Evolutionary conservation across 2,797 vertebrate genomes (phyloP), one percentile per base, ranked within the genome.

Genomic region (Euphonia xanthogaster): DNA sequence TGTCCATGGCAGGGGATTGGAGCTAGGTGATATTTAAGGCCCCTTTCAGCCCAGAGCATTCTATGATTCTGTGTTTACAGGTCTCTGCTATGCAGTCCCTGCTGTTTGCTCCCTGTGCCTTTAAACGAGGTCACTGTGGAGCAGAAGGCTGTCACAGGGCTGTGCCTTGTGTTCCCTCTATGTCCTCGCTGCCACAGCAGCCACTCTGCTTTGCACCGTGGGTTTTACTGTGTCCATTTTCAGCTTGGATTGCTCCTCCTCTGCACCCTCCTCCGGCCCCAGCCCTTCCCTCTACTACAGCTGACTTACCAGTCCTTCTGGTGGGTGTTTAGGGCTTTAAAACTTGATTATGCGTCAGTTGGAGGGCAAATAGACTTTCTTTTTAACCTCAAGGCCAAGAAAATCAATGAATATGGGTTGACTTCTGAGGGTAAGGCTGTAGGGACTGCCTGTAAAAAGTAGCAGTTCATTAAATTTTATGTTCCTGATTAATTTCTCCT

Each of bases 381-480:
- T 92, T 95, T 94, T 88, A n/a, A 48, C 67, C 54, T 86, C 50
- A 12, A 30, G 80, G 60, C 42, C 37, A 17, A 85, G 75, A 61
- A 55, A 63, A 19, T 35, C 89, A 61, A 39, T 50, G 47, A 55
- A 33, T 42, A 40, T 19, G 37, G 6, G 78, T 73, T 93, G 79
- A 60, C 48, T 86, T 87, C 74, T 47, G 42, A 66, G 58, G 66
- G 58, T 30, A 57, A 81, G 50, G 31, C 66, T 86, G 19, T 30
- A 71, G 91, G 82, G 68, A 51, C 73, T 0, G 4, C 10, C 7
- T 5, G 3, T 78, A 74, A 68, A 78, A 85, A 85, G n/a, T 23
- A 79, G 73, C 28, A 87, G 75, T 91, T 94, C 88, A 91, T 82
- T 88, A 80, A 84, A 85, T 78, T 72, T 40, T 47, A 33, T 76